phyloP scores from a whole-genome alignment of 2,888 invertebrate genomes.

The Ormyrus nitidulus region DNA sequence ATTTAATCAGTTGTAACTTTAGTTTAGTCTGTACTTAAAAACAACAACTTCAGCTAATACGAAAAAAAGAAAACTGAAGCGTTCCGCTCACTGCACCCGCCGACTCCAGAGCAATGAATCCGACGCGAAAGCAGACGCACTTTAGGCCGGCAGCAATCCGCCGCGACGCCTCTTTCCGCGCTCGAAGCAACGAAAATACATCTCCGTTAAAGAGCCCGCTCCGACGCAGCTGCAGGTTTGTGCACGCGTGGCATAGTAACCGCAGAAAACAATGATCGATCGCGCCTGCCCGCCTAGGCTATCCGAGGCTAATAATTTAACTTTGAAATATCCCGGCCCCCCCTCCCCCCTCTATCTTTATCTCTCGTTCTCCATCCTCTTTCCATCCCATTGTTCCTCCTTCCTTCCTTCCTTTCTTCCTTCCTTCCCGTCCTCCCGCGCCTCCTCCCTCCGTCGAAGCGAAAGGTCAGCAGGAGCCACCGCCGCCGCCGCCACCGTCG shows the following conservation, averaged over 20 bases:
- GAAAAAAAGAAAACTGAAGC: too few relatives aligned
- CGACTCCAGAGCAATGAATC: too few relatives aligned
- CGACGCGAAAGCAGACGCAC: too few relatives aligned
- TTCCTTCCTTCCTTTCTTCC: not conserved
- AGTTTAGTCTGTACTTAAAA: too few relatives aligned
- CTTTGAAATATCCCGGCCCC: conserved; percentile 62
- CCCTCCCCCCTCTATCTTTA: conserved; percentile 41
- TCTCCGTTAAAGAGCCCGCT: too few relatives aligned
- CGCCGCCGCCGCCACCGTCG: not conserved
- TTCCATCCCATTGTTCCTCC: not conserved
- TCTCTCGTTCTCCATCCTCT: conserved; percentile 10
- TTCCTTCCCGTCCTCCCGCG: not conserved
- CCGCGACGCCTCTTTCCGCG: too few relatives aligned
- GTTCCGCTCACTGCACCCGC: too few relatives aligned
- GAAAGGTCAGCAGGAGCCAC: conserved; percentile 23
- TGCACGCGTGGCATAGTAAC: conserved; percentile 27
- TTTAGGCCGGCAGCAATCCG: too few relatives aligned
- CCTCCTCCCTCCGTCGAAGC: not conserved
- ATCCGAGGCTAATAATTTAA: conserved; percentile 62
- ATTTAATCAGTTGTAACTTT: too few relatives aligned
- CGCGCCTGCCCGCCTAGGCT: conserved; percentile 59
- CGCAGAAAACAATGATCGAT: conserved; percentile 63
- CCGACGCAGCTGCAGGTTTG: not conserved
- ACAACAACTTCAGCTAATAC: too few relatives aligned
- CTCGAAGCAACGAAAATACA: too few relatives aligned